These are phyloP conservation scores for Notolabrus celidotus DNA, from an alignment of 2,797 vertebrate species.

Conservation along the genomic window DNA sequence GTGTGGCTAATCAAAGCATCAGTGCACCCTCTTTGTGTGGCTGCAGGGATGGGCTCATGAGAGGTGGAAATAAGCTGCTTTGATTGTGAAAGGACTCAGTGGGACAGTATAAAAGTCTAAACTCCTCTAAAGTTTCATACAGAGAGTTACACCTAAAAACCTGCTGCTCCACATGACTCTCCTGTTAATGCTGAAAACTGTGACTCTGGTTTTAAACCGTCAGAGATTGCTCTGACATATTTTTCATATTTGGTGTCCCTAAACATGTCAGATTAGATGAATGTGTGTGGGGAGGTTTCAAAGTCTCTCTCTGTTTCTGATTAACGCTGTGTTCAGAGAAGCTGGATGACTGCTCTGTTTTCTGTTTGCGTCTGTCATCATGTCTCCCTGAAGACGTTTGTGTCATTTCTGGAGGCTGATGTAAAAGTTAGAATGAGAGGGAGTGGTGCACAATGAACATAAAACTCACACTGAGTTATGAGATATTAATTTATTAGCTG, in stretches of 20 bases:
- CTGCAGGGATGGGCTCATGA: conserved; percentile 63
- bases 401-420: conserved; percentile 67
- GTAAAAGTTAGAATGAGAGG: conserved; percentile 48
- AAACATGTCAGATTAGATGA: conserved; percentile 72
- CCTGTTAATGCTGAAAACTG: conserved; percentile 17
- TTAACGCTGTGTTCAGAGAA: conserved; percentile 65
- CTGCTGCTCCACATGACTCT: not conserved
- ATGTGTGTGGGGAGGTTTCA: conserved; percentile 69
- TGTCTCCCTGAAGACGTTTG: conserved; percentile 60
- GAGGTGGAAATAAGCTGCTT: conserved; percentile 62
- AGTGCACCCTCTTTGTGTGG: conserved; percentile 72
- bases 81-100: conserved; percentile 55
- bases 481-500: conserved; percentile 34
- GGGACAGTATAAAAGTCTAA: conserved; percentile 56
- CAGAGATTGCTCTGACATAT: conserved; percentile 42
- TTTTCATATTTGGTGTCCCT: conserved; percentile 65
- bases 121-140: conserved; percentile 10
- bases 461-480: conserved; percentile 62
- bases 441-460: conserved; percentile 39
- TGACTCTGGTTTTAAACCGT: conserved; percentile 25
- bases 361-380: conserved; percentile 65
- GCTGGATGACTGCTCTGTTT: conserved; percentile 65
- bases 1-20: conserved; percentile 80
- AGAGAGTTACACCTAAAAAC: too few relatives aligned
- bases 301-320: conserved; percentile 71